phyloP scores from a whole-genome alignment of 2,888 invertebrate species.

The Antheraea assamensis region DNA sequence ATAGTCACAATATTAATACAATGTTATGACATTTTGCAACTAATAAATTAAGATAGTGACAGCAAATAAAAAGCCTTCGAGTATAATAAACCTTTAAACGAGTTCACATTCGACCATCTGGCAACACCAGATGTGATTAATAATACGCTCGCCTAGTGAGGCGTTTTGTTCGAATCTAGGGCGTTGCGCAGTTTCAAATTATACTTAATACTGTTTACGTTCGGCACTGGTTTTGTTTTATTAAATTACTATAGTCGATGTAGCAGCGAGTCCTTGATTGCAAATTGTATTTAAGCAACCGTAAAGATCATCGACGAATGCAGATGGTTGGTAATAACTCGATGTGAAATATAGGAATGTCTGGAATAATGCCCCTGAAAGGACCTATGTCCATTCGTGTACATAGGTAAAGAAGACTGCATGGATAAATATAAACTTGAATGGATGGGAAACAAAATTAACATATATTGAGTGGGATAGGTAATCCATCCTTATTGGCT shows the following conservation, averaged over 20 bases:
- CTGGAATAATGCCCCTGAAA: not conserved
- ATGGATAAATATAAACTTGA: not conserved
- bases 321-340: not conserved
- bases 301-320: not conserved
- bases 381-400: not conserved
- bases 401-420: not conserved
- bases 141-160: conserved; percentile 23
- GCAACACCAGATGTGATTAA: conserved; percentile 18
- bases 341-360: not conserved
- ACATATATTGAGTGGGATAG: not conserved
- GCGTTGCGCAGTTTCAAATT: conserved; percentile 2
- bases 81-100: conserved; percentile 3
- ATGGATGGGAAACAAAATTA: not conserved
- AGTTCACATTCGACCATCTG: conserved; percentile 23
- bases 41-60: not conserved
- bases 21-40: not conserved
- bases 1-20: not conserved
- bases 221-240: not conserved
- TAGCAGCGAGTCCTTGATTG: not conserved
- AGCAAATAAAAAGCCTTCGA: conserved; percentile 7
- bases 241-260: not conserved
- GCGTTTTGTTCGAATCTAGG: conserved; percentile 13
- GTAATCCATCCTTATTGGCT: not conserved
- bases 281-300: not conserved
- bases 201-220: conserved; percentile 2